Evolutionary conservation across 2,888 invertebrate genomes (phyloP).

Genomic region (Clostera curtula): DNA sequence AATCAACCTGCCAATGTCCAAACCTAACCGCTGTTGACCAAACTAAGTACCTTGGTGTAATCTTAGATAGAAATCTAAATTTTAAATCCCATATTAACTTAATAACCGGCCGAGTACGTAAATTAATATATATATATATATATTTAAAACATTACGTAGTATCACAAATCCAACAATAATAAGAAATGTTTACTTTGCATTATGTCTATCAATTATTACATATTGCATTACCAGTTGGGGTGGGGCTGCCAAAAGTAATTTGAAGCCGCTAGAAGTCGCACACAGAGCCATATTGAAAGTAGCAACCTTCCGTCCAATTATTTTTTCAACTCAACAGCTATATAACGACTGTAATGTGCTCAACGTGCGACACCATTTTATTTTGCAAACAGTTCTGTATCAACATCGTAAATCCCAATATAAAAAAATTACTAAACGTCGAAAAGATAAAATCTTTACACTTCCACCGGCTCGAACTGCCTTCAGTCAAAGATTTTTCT

Average conservation of each 20-base stretch:
- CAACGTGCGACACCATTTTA: conserved; percentile 1
- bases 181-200: conserved; percentile 2
- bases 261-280: conserved; percentile 1
- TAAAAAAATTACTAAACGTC: not conserved
- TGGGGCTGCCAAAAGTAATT: conserved; percentile 1
- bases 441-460: not conserved
- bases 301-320: not conserved
- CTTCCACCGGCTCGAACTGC: too few species aligned
- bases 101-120: conserved; percentile 1
- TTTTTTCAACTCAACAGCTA: conserved; percentile 1
- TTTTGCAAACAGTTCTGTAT: not conserved
- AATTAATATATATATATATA: conserved; percentile 4
- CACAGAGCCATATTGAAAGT: conserved; percentile 2
- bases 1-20: not conserved
- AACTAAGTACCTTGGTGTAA: conserved; percentile 4
- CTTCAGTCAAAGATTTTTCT: too few species aligned
- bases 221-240: conserved; percentile 4
- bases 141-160: conserved; percentile 3
- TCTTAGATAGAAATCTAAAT: not conserved
- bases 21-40: not conserved
- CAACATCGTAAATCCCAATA: conserved; percentile 1
- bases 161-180: conserved; percentile 1
- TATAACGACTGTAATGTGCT: conserved; percentile 3
- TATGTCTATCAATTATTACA: conserved; percentile 1
- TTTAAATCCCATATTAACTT: conserved; percentile 2